Percentiles rank a stretch among this genome's conserved stretches.
Evolutionary conservation across 2,113 vertebrate genomes (phyloP).

Genomic region (Platichthys flesus): DNA sequence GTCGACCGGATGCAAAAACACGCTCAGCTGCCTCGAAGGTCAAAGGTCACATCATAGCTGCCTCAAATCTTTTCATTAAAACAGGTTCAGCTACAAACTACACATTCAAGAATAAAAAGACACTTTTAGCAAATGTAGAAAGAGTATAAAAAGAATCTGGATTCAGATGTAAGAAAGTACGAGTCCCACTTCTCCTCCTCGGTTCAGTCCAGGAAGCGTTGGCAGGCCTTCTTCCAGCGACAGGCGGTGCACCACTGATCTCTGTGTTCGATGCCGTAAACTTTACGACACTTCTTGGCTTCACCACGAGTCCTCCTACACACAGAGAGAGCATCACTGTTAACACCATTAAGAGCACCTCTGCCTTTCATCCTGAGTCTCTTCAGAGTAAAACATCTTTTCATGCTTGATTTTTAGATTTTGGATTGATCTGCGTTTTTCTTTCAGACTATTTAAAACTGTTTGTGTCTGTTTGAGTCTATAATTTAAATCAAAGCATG

Average conservation of each 20-base stretch:
- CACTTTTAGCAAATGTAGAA: constrained; percentile 24
- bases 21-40: neutral
- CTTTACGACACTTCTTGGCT: constrained; percentile 94
- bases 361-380: no score
- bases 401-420: no score
- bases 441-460: no score
- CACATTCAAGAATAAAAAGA: constrained; percentile 1
- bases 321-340: neutral
- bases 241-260: constrained; percentile 92
- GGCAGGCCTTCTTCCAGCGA: constrained; percentile 93
- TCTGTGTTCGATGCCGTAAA: constrained; percentile 89
- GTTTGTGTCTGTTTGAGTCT: no score
- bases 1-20: neutral
- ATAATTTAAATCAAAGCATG: no score
- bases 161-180: neutral
- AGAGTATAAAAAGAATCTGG: constrained; percentile 36
- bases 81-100: constrained; percentile 14
- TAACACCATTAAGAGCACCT: neutral
- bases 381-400: no score
- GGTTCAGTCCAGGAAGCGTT: constrained; percentile 88
- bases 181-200: neutral
- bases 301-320: constrained; percentile 88
- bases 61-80: neutral
- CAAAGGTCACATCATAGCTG: constrained; percentile 42
- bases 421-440: no score